Base-by-base conservation (phyloP, 2,888 invertebrate genomes). In the Sphecodes monilicornis region DNA sequence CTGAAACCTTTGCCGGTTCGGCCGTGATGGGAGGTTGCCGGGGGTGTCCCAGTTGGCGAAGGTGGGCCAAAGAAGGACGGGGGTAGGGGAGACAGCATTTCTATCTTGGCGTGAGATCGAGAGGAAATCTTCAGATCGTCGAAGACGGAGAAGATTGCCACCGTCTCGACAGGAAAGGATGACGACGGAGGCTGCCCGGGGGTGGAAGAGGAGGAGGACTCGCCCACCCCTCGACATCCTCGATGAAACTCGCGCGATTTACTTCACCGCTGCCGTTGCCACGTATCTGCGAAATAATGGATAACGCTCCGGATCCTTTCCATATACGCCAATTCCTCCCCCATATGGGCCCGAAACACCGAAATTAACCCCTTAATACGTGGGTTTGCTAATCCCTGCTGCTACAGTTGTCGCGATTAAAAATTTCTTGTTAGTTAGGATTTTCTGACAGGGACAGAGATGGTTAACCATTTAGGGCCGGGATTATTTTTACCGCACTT, bases 231-330 rank as follows among this genome's bases (percentile, higher is more conserved):
- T 80, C 84, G 80, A 76, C 82, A 71, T 77, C 81, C 76, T 76
- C 86, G 90, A 93, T 93, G 91, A 90, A 91, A 92, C 90, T 90
- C 89, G 86, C 82, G 82, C 89, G 90, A 90, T 93, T 92, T 89
- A 91, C 92, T 83, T 86, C 84, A 41, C 75, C 86, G 82, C 81
- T 32, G 41, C 39, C 68, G 39, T 57, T 71, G 39, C 81, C 81
- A 68, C 87, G 84, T 89, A 87, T 85, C 82, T n/a, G 76, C 76
- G 82, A 86, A 88, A 91, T 92, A 91, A 93, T 92, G 91, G 90
- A 90, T 89, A 88, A 89, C 89, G 88, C 87, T 82, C 81, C 74
- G 78, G 79, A 88, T 81, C 86, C 75, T 80, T 74, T 82, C 82
- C 80, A 78, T 88, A 85, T 81, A 76, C 80, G 57, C 77, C 11